Base-by-base conservation (phyloP, 2,888 invertebrate species). In the Apamea anceps region DNA sequence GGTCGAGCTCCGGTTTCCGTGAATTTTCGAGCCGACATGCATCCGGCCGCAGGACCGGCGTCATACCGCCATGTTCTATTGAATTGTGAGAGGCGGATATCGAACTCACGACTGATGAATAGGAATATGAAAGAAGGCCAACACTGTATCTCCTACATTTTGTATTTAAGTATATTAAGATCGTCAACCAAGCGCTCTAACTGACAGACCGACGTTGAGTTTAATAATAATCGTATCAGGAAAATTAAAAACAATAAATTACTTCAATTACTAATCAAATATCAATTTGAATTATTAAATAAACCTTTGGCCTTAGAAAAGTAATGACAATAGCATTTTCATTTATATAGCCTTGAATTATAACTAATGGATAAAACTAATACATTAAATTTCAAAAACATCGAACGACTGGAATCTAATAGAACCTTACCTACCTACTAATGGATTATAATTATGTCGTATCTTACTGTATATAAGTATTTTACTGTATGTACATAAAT, bases 11-110 rank as follows among this genome's bases (percentile, higher is more conserved):
- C 71, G 71, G 66, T n/a, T 66, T 51, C 62, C 66, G 65, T 65
- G 25, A 42, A 67, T 62, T 28, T 67, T 48, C 62, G 37, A 78
- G 25, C 84, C 42, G 60, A n/a, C 71, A 25, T 21, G 60, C 42
- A n/a, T 84, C 66, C 37, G 60, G 66, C 45, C 77, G n/a, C 66
- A 72, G 37, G 45, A 78, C 78, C 62, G 71, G 42, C 71, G 62
- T 37, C 51, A n/a, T 28, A 42, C 18, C 37, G 32, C n/a, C 54
- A 5, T n/a, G 12, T 60, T 67, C 28, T 37, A 72, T 67, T 62
- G 51, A 70, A 74, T 68, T 48, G 45, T 48, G 18, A 7, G 63
- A 63, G 57, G 63, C 62, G 63, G 72, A 82, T 68, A 72, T 84
- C 63, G 63, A 57, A 63, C 54, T 72, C 54, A 48, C 32, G 15